These are phyloP conservation scores for Parus major DNA, from an alignment of 2,113 vertebrate genomes.

Conservation along the genomic window DNA sequence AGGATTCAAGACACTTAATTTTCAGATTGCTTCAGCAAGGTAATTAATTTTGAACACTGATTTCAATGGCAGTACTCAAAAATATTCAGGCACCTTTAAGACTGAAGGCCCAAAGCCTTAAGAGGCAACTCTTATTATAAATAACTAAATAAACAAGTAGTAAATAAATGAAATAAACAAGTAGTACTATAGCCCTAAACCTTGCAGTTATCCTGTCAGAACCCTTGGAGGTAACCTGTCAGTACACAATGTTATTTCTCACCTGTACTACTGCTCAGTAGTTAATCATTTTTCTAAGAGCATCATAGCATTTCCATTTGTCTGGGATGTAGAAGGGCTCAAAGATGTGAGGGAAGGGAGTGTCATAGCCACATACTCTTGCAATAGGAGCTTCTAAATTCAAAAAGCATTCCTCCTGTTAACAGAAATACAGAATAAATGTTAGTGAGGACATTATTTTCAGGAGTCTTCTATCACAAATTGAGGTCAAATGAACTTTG, in stretches of 20 bases:
- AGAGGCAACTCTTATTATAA: not conserved
- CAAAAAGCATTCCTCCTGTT: conserved; percentile 95
- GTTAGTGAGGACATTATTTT: conserved; percentile 7
- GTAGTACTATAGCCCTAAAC: not conserved
- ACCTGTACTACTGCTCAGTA: conserved; percentile 80
- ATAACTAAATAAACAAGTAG: not conserved
- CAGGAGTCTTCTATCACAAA: conserved; percentile 25
- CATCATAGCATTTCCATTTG: conserved; percentile 99
- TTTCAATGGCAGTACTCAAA: not conserved
- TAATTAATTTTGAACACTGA: not conserved
- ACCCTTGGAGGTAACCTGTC: not conserved
- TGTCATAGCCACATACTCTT: conserved; percentile 97
- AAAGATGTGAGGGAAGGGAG: conserved; percentile 96
- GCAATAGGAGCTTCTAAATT: conserved; percentile 95
- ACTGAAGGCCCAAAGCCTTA: not conserved
- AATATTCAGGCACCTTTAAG: not conserved
- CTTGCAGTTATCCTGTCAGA: not conserved
- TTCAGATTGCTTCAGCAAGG: not conserved
- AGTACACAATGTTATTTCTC: not conserved
- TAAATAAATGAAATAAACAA: not conserved
- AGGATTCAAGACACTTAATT: not conserved
- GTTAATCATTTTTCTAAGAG: conserved; percentile 94
- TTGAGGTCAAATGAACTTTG: conserved; percentile 8
- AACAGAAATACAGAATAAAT: conserved; percentile 34
- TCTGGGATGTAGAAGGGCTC: conserved; percentile 99